Base-by-base conservation (phyloP, 1,140 invertebrate species). In the Stegodyphus dumicola region DNA sequence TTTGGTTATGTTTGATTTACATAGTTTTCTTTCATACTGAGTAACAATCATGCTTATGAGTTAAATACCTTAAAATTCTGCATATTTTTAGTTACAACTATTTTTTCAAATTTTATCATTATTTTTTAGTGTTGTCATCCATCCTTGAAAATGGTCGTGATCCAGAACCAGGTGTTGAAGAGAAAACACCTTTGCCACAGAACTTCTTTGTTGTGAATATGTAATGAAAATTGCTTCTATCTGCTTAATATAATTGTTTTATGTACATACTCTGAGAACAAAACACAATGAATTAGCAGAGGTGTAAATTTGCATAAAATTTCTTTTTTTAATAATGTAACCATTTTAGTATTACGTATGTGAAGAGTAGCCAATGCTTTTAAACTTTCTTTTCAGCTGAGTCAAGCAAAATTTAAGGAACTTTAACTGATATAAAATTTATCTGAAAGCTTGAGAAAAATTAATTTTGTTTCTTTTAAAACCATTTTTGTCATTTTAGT, bases 161-260 rank as follows among this genome's bases (percentile, higher is more conserved):
- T 86, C 75, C 84, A 48, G 84, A 86, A 66, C 76, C 84, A 64
- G 76, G 76, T 18, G 69, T 78, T 73, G 84, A 77, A 18, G 65
- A 69, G 67, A 75, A 52, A 65, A 52, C 75, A 71, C 52, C 81
- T 74, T 65, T 86, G 76, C 84, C 84, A 77, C 84, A 86, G 73
- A 86, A 86, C n/a, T 86, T 86, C 60, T 86, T 86, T 65, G 76
- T 86, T 78, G 84, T 86, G 66, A 78, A 86, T 78, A 86, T 86
- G 84, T 86, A 66, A 86, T 76, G 15, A 52, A n/a, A 60, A 6
- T 13, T 81, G 79, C 79, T 74, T 65, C 18, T 33, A 33, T 78
- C 65, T 77, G 77, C 67, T 70, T 79, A 66, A 77, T 70, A 69
- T 48, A 51, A 67, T 78, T 80, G 10, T 6, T 15, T 60, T 60